These are phyloP conservation scores for Cataglyphis livida DNA, from an alignment of 2,888 invertebrate genomes.

Conservation along the genomic window DNA sequence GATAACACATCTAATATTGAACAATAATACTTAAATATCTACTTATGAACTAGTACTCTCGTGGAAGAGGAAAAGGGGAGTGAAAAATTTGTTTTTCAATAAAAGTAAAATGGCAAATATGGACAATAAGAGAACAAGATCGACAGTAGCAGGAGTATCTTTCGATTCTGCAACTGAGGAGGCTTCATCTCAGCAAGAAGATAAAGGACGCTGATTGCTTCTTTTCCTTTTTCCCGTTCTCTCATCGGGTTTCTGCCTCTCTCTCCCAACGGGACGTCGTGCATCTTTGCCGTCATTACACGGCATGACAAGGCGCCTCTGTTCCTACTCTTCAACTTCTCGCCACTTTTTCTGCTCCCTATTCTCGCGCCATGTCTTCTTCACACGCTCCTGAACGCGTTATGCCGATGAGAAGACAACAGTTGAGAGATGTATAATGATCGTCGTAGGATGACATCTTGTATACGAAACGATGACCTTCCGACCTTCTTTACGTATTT, in stretches of 20 bases:
- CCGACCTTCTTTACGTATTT: constrained; percentile 66
- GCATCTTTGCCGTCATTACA: constrained; percentile 82
- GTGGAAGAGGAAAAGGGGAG: neutral
- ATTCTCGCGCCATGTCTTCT: constrained; percentile 77
- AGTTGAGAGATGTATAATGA: constrained; percentile 63
- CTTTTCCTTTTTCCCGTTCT: constrained; percentile 58
- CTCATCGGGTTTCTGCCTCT: constrained; percentile 34
- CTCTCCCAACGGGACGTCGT: constrained; percentile 75
- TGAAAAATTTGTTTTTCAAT: neutral
- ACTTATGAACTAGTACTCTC: neutral
- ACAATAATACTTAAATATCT: neutral
- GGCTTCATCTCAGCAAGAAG: constrained; percentile 69
- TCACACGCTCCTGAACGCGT: constrained; percentile 78
- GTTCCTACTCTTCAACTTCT: constrained; percentile 73
- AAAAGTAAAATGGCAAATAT: constrained; percentile 21
- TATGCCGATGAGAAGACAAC: constrained; percentile 62
- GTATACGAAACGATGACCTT: constrained; percentile 66
- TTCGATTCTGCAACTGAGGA: constrained; percentile 68
- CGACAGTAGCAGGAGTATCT: constrained; percentile 75
- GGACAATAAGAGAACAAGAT: constrained; percentile 55
- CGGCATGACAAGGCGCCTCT: constrained; percentile 84
- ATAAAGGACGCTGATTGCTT: constrained; percentile 75
- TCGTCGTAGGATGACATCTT: constrained; percentile 58
- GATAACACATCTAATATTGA: neutral
- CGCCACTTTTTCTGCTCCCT: constrained; percentile 77